phyloP scores from a whole-genome alignment of 2,888 invertebrate genomes.

The Elaeidobius kamerunicus region DNA sequence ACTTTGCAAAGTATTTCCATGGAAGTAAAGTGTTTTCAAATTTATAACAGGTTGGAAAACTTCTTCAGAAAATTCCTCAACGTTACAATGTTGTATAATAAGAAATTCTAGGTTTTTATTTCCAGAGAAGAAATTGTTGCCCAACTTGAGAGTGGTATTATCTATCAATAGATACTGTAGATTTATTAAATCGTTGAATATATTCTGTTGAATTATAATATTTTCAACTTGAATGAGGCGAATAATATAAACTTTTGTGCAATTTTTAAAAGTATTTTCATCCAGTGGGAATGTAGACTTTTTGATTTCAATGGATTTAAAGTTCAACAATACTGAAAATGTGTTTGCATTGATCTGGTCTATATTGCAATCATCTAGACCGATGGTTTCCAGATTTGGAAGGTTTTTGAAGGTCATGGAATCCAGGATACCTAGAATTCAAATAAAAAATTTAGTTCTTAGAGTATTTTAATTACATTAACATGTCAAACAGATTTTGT shows the following conservation, averaged over 20 bases:
- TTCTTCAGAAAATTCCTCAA: slow-evolving; percentile 2
- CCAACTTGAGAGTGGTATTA: background rate
- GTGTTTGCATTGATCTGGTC: slow-evolving; percentile 10
- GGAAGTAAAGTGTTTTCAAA: slow-evolving; percentile 6
- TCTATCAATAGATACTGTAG: slow-evolving; percentile 9
- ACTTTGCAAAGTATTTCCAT: slow-evolving; percentile 3
- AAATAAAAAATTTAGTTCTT: too few species aligned
- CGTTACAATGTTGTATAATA: slow-evolving; percentile 4
- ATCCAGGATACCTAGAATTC: slow-evolving; percentile 9
- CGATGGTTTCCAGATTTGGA: slow-evolving; percentile 10
- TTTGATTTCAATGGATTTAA: slow-evolving; percentile 1
- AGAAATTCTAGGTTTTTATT: slow-evolving; percentile 5
- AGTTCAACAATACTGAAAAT: slow-evolving; percentile 1
- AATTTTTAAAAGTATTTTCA: slow-evolving; percentile 6
- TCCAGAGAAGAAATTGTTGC: background rate
- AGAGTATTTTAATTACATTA: too few species aligned
- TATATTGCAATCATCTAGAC: background rate
- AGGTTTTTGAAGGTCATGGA: slow-evolving; percentile 8
- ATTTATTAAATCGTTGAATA: slow-evolving; percentile 4
- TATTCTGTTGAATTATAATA: background rate
- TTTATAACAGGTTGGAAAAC: background rate
- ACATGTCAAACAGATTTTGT: too few species aligned
- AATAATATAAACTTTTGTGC: slow-evolving; percentile 1
- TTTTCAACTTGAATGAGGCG: slow-evolving; percentile 3
- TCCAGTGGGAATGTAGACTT: slow-evolving; percentile 3